A percentile compares a stretch with the other conserved stretches of the same genome.
Evolutionary conservation across 1,140 invertebrate genomes (phyloP).

Genomic region (Drosophila ficusphila): DNA sequence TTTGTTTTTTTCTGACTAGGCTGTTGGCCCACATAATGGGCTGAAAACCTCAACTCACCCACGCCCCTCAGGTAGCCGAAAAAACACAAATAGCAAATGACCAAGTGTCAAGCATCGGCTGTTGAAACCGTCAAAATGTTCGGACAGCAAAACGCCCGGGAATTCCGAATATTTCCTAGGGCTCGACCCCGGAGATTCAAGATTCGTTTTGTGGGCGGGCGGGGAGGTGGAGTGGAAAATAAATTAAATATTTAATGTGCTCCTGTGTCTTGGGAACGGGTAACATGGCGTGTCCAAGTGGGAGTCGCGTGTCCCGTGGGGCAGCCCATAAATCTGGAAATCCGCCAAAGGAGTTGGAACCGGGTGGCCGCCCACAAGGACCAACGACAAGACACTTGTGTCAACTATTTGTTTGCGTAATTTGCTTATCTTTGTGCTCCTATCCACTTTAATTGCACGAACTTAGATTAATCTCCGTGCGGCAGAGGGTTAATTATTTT

Average conservation of each 20-base stretch:
- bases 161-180: conserved; percentile 23
- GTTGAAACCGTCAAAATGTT: conserved; percentile 30
- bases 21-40: conserved; percentile 48
- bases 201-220: not conserved
- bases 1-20: conserved; percentile 16
- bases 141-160: conserved; percentile 9
- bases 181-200: conserved; percentile 16
- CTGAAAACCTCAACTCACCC: conserved; percentile 16
- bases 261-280: not conserved
- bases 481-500: conserved; percentile 61
- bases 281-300: conserved; percentile 37
- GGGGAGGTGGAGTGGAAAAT: not conserved
- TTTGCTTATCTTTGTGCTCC: conserved; percentile 30
- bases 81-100: conserved; percentile 20
- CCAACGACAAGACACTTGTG: conserved; percentile 34
- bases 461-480: conserved; percentile 45
- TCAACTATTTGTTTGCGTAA: conserved; percentile 57
- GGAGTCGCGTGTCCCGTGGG: conserved; percentile 33
- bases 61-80: conserved; percentile 26
- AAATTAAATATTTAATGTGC: conserved; percentile 53
- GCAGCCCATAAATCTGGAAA: conserved; percentile 40
- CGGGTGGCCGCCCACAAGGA: not conserved
- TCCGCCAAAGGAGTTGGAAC: conserved; percentile 19
- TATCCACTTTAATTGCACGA: conserved; percentile 38
- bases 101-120: conserved; percentile 26